phyloP scores from a whole-genome alignment of 2,888 invertebrate species.

The Erannis defoliaria region DNA sequence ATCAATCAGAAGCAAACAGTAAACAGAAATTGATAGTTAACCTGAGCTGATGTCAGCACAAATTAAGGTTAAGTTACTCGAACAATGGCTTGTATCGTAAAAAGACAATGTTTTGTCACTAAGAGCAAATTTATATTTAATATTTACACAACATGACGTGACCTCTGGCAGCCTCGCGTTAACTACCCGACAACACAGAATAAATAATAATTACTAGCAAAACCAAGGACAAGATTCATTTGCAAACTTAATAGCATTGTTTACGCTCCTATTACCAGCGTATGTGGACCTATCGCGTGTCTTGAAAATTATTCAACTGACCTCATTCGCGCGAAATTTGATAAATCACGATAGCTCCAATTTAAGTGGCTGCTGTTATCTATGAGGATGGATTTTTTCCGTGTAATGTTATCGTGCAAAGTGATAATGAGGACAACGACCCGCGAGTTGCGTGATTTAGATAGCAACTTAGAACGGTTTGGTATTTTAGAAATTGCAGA shows the following conservation, averaged over 20 bases:
- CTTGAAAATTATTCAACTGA: conserved; percentile 43
- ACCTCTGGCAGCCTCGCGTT: conserved; percentile 52
- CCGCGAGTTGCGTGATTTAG: conserved; percentile 71
- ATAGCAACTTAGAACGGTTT: conserved; percentile 49
- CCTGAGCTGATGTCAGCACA: conserved; percentile 26
- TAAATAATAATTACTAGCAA: conserved; percentile 1
- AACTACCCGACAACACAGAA: conserved; percentile 46
- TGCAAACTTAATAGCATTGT: conserved; percentile 27
- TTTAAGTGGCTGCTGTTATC: conserved; percentile 67
- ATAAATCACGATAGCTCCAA: conserved; percentile 54
- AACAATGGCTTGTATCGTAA: conserved; percentile 16
- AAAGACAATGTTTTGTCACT: conserved; percentile 25
- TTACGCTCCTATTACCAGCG: conserved; percentile 50
- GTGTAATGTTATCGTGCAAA: conserved; percentile 77
- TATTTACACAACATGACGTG: conserved; percentile 54
- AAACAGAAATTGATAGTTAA: conserved; percentile 31
- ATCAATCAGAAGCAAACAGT: conserved; percentile 10
- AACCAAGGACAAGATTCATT: conserved; percentile 55
- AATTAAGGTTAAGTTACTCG: conserved; percentile 32
- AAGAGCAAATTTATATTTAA: conserved; percentile 40
- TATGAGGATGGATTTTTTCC: conserved; percentile 77
- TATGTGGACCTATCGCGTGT: conserved; percentile 49
- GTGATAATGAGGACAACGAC: conserved; percentile 78
- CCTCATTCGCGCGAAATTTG: conserved; percentile 37
- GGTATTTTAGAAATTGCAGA: conserved; percentile 45